These are phyloP conservation scores for Stenodema calcarata DNA, from an alignment of 2,888 invertebrate species.

Conservation along the genomic window DNA sequence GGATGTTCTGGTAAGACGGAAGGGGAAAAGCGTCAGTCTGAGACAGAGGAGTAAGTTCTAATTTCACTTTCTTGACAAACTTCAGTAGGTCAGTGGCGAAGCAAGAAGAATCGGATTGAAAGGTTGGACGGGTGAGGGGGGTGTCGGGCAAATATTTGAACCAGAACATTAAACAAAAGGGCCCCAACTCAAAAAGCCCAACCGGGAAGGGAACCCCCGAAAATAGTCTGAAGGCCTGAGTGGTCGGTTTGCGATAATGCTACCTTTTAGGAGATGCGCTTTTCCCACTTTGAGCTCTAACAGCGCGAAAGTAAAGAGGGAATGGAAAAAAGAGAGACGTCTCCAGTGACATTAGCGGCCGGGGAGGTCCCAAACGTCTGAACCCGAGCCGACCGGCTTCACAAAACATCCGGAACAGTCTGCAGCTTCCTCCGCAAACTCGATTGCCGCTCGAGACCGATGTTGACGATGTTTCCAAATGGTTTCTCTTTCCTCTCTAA, in stretches of 20 bases:
- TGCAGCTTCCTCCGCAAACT: background rate
- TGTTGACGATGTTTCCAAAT: no score
- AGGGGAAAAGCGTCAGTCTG: no score
- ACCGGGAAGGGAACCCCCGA: background rate
- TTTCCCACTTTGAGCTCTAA: background rate
- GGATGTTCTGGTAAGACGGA: no score
- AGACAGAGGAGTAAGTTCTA: background rate
- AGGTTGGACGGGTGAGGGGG: background rate
- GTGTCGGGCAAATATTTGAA: background rate
- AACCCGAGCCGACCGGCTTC: background rate
- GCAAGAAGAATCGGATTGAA: background rate
- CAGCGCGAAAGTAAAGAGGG: constrained; percentile 1
- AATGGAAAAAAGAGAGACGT: background rate
- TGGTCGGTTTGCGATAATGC: constrained; percentile 11
- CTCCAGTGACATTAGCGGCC: background rate
- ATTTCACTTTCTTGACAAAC: background rate
- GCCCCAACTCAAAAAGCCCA: background rate
- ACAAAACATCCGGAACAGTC: background rate
- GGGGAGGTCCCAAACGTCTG: background rate
- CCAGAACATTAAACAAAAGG: background rate
- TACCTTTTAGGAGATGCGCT: constrained; percentile 8
- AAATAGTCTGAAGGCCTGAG: background rate
- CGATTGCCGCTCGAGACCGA: no score
- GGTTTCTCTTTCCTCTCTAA: no score
- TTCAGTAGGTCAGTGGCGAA: background rate